phyloP scores from a whole-genome alignment of 2,797 vertebrate species.

The Propithecus perrieri region DNA sequence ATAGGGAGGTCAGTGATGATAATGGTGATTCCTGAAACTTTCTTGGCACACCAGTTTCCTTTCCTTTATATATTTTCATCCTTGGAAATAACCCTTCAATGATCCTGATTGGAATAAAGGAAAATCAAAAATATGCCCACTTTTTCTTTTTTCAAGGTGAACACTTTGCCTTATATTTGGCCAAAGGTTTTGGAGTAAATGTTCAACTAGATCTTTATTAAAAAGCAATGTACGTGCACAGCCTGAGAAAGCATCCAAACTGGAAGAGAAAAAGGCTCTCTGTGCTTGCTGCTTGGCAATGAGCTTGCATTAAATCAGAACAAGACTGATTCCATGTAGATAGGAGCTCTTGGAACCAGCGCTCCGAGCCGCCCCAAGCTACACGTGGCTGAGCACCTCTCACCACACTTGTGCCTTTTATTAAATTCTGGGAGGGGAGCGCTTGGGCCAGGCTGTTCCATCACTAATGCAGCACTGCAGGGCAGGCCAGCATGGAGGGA shows the following conservation, averaged over 20 bases:
- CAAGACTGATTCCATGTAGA: neutral
- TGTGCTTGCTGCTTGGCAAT: constrained; percentile 10
- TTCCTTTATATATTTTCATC: neutral
- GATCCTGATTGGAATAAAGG: neutral
- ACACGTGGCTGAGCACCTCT: neutral
- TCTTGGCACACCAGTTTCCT: neutral
- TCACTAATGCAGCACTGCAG: neutral
- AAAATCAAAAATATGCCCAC: neutral
- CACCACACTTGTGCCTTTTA: constrained; percentile 54
- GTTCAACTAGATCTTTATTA: neutral
- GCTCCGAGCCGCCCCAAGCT: neutral
- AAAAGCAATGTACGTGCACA: neutral
- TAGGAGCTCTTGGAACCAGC: neutral
- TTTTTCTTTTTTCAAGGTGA: neutral
- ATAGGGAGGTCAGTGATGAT: too few relatives aligned
- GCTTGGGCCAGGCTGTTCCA: neutral
- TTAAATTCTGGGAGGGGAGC: neutral
- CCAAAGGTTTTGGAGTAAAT: neutral
- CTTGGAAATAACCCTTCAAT: neutral
- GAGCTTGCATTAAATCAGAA: constrained; percentile 21
- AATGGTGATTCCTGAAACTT: neutral
- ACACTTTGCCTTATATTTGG: neutral
- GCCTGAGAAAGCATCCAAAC: neutral
- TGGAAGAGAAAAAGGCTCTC: constrained; percentile 23
- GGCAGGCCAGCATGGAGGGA: neutral